phyloP scores from a whole-genome alignment of 2,888 invertebrate species.

The Callyntrura guangdongensis region DNA sequence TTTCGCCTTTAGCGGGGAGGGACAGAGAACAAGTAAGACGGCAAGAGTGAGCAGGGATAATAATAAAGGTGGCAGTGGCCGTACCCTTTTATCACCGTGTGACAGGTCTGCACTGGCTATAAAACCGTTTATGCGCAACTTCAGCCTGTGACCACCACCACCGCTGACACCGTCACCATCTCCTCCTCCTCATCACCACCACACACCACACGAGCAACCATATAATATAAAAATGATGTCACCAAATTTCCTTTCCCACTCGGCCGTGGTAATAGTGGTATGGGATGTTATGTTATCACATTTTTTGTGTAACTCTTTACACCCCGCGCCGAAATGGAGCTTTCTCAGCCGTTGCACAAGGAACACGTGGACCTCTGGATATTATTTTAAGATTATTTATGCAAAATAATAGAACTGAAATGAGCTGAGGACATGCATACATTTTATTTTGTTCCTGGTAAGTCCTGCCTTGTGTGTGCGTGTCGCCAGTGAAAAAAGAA shows the following conservation, averaged over 20 bases:
- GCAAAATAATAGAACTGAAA: slow-evolving; percentile 22
- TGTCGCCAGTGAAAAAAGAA: slow-evolving; percentile 28
- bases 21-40: too few species aligned
- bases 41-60: too few species aligned
- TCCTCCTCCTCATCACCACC: background rate
- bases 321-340: background rate
- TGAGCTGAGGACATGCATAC: slow-evolving; percentile 1
- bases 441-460: background rate
- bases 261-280: background rate
- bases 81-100: slow-evolving; percentile 67
- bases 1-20: background rate
- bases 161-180: slow-evolving; percentile 22
- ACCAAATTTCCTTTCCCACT: background rate
- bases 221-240: slow-evolving; percentile 13
- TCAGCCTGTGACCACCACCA: slow-evolving; percentile 57
- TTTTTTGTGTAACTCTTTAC: background rate
- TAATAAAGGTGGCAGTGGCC: background rate
- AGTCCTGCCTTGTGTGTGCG: background rate
- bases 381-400: slow-evolving; percentile 57
- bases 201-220: slow-evolving; percentile 31
- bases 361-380: background rate
- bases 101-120: slow-evolving; percentile 74
- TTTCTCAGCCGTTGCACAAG: background rate
- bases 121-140: slow-evolving; percentile 77
- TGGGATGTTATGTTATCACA: background rate